Evolutionary conservation across 2,797 vertebrate genomes (phyloP).

Genomic region (Argya squamiceps): DNA sequence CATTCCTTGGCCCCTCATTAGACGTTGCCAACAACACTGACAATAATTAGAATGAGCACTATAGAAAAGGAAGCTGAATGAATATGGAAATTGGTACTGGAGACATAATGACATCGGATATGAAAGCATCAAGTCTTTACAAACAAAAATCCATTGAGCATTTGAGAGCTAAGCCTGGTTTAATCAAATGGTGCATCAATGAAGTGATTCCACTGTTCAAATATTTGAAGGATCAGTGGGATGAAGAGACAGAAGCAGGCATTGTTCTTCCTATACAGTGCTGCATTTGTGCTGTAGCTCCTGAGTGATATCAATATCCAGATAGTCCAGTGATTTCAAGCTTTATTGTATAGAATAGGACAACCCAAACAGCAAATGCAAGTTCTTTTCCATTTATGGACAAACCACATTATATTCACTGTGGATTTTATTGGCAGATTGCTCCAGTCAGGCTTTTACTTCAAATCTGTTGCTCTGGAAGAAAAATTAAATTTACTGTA

Average conservation of each 20-base stretch:
- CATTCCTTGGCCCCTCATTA: neutral
- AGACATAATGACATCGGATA: neutral
- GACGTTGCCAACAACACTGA: neutral
- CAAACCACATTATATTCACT: neutral
- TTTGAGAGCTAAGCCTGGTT: conserved; percentile 32
- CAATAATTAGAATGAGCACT: neutral
- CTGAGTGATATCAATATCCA: neutral
- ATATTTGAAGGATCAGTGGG: conserved; percentile 23
- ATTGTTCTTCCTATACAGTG: conserved; percentile 15
- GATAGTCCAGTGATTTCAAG: neutral
- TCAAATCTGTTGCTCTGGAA: neutral
- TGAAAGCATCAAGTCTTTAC: conserved; percentile 10
- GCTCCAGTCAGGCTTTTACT: neutral
- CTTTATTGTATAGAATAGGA: neutral
- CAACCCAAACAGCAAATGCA: neutral
- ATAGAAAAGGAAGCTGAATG: conserved; percentile 9
- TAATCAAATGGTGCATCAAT: conserved; percentile 37
- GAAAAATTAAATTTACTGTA: neutral
- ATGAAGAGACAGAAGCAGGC: neutral
- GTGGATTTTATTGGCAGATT: neutral
- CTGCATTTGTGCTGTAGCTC: neutral
- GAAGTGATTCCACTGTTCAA: conserved; percentile 26
- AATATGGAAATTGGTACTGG: neutral
- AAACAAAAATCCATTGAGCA: conserved; percentile 25
- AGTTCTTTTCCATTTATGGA: neutral